These are phyloP conservation scores for Drosophila sturtevanti DNA, from an alignment of 1,140 invertebrate genomes.

Conservation along the genomic window DNA sequence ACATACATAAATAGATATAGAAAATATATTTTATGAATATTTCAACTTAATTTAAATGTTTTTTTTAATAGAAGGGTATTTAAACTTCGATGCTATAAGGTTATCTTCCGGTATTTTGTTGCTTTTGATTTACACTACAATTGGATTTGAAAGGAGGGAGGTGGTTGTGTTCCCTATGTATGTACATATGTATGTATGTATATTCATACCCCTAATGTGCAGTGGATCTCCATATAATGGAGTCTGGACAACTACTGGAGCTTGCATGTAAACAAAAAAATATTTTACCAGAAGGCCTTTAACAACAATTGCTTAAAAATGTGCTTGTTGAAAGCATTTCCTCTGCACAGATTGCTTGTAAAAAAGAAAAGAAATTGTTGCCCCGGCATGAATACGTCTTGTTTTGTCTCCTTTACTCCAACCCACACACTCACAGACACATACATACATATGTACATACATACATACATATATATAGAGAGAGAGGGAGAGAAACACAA, in stretches of 20 bases:
- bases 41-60: too few species aligned
- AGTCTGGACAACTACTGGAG: slow-evolving; percentile 1
- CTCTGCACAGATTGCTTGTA: slow-evolving; percentile 47
- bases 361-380: slow-evolving; percentile 61
- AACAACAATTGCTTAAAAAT: slow-evolving; percentile 59
- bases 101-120: neutral
- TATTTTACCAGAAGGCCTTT: slow-evolving; percentile 28
- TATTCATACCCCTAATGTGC: slow-evolving; percentile 29
- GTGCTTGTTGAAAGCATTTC: slow-evolving; percentile 79
- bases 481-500: too few species aligned
- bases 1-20: too few species aligned
- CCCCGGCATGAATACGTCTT: slow-evolving; percentile 45
- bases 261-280: slow-evolving; percentile 41
- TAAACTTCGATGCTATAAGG: neutral
- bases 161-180: neutral
- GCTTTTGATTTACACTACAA: neutral
- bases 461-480: too few species aligned
- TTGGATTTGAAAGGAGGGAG: neutral
- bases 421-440: slow-evolving; percentile 35
- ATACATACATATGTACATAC: neutral
- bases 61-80: neutral
- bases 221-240: slow-evolving; percentile 18
- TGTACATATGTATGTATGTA: too few species aligned
- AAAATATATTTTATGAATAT: too few species aligned
- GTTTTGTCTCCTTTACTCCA: slow-evolving; percentile 22